phyloP scores from a whole-genome alignment of 64 coral and sea anemone species.

The Astreopora myriophthalma region DNA sequence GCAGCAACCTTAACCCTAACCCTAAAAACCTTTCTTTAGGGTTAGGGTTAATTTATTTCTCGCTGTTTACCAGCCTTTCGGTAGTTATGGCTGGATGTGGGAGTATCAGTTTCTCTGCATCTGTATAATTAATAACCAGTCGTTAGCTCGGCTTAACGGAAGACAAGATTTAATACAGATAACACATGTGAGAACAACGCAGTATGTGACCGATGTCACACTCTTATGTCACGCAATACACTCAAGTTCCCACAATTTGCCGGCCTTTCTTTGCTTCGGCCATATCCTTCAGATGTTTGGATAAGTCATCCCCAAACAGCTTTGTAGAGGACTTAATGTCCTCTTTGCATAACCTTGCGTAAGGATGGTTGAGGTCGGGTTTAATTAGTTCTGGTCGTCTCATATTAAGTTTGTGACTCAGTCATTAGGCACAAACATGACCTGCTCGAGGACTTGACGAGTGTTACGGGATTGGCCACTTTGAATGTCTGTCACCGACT shows the following conservation, averaged over 20 bases:
- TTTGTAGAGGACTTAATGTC: constrained; percentile 36
- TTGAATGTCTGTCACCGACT: background rate
- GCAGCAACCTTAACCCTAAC: too few species aligned
- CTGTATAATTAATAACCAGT: too few species aligned
- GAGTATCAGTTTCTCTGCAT: constrained; percentile 23
- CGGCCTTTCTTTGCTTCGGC: background rate
- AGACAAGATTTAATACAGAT: too few species aligned
- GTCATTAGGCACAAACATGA: constrained; percentile 22
- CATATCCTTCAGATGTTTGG: constrained; percentile 39
- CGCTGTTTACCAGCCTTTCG: background rate
- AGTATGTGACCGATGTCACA: too few species aligned
- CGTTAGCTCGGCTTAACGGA: too few species aligned
- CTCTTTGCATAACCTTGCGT: constrained; percentile 25
- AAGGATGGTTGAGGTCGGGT: constrained; percentile 25
- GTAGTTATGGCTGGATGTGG: background rate
- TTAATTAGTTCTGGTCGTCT: constrained; percentile 32
- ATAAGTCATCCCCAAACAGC: too few species aligned
- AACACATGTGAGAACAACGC: too few species aligned
- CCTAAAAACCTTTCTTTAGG: too few species aligned
- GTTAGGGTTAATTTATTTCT: too few species aligned
- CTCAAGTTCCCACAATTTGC: too few species aligned
- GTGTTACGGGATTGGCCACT: background rate
- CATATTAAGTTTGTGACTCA: constrained; percentile 30
- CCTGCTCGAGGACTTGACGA: background rate
- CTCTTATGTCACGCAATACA: too few species aligned